Percentiles rank a stretch among this genome's conserved stretches.
These are phyloP conservation scores for Ceuthmochares aereus DNA, from an alignment of 2,113 vertebrate species.

Conservation along the genomic window DNA sequence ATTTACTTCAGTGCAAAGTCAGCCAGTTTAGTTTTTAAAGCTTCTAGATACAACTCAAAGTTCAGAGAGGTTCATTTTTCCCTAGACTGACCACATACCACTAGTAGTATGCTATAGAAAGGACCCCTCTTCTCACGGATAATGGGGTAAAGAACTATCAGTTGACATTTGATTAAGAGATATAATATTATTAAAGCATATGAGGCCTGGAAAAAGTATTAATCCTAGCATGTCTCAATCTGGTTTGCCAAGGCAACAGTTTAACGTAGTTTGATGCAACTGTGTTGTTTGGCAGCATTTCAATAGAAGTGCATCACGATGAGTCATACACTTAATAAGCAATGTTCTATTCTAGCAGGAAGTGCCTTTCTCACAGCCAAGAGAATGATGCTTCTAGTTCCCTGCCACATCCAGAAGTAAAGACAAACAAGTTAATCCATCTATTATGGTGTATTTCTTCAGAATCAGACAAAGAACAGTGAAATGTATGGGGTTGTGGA, in stretches of 20 bases:
- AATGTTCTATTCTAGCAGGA: conserved; percentile 54
- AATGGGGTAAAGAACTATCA: accelerated
- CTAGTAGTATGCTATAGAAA: background rate
- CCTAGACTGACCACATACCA: background rate
- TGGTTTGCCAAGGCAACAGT: conserved; percentile 59
- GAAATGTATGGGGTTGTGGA: background rate
- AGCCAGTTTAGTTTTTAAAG: background rate
- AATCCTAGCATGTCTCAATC: background rate
- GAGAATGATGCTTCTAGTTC: conserved; percentile 7
- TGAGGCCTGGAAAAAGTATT: background rate
- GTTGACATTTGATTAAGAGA: background rate
- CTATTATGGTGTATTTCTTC: background rate
- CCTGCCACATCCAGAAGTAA: background rate
- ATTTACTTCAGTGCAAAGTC: background rate
- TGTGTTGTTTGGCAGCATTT: conserved; percentile 12
- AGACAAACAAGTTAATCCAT: background rate
- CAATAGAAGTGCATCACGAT: conserved; percentile 17
- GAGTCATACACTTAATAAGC: conserved; percentile 40
- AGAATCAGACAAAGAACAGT: background rate
- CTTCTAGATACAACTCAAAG: background rate
- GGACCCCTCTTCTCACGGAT: background rate
- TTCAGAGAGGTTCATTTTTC: background rate
- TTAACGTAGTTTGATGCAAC: conserved; percentile 13
- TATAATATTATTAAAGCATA: background rate
- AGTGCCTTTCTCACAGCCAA: conserved; percentile 44